Evolutionary conservation across 2,113 vertebrate genomes (phyloP).

Genomic region (Symphodus melops): DNA sequence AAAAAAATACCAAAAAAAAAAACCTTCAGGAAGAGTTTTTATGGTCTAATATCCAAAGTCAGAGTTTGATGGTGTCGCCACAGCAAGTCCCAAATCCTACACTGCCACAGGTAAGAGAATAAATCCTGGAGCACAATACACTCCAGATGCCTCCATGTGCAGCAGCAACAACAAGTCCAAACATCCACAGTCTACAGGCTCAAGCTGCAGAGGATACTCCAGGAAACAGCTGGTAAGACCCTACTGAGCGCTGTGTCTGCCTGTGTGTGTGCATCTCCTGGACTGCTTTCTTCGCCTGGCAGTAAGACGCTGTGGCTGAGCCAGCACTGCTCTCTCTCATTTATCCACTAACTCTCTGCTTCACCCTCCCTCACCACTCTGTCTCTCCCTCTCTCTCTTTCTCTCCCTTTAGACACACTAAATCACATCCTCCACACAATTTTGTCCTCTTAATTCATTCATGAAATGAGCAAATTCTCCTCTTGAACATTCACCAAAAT

Average conservation of each 20-base stretch:
- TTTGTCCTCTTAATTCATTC: constrained; percentile 30
- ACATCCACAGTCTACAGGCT: constrained; percentile 44
- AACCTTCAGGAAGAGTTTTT: background rate
- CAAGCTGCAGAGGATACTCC: constrained; percentile 48
- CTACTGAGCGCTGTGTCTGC: constrained; percentile 30
- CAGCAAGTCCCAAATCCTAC: constrained; percentile 1
- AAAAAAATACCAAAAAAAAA: background rate
- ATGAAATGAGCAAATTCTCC: constrained; percentile 15
- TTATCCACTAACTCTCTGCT: constrained; percentile 60
- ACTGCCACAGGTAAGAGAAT: constrained; percentile 53
- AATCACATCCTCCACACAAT: constrained; percentile 33
- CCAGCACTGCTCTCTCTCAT: constrained; percentile 67
- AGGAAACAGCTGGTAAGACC: constrained; percentile 67
- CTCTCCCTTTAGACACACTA: constrained; percentile 36
- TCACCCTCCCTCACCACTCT: constrained; percentile 36
- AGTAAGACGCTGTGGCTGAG: constrained; percentile 67
- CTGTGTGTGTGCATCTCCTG: constrained; percentile 39
- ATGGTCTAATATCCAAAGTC: constrained; percentile 10
- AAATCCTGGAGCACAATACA: constrained; percentile 34
- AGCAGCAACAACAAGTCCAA: constrained; percentile 39
- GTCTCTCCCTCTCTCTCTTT: background rate
- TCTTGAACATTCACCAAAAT: constrained; percentile 3
- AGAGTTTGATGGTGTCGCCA: background rate
- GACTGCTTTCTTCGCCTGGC: constrained; percentile 57
- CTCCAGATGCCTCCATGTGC: constrained; percentile 44